Conservation (phyloP, 1,140 invertebrate species). For the Grapholita molesta region DNA sequence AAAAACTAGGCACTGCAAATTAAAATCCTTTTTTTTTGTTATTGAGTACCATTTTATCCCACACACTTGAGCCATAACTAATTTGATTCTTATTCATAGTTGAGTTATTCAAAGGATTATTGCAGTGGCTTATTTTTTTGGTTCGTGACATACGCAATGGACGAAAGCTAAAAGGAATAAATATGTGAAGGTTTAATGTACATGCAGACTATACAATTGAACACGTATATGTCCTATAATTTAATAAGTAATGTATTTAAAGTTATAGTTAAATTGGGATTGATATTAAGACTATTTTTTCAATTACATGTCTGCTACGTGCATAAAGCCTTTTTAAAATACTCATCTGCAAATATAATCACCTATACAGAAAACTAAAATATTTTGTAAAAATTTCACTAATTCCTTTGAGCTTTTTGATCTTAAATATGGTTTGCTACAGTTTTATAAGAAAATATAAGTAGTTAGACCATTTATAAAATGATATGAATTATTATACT, state of each 20-base stretch:
- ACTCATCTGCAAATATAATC: too few species aligned
- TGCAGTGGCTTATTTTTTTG: not conserved
- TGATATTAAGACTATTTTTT: not conserved
- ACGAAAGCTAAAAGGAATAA: not conserved
- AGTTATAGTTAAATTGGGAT: not conserved
- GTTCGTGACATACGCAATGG: not conserved
- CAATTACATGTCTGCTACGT: not conserved
- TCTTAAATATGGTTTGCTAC: slow-evolving; percentile 33
- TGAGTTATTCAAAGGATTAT: not conserved
- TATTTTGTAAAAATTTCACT: too few species aligned
- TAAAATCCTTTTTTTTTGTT: too few species aligned
- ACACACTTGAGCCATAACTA: too few species aligned
- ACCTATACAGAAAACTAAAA: too few species aligned
- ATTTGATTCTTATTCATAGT: too few species aligned
- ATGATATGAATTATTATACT: too few species aligned
- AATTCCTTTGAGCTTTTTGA: slow-evolving; percentile 7
- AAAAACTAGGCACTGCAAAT: not conserved
- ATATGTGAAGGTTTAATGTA: not conserved
- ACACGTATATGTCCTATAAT: not conserved
- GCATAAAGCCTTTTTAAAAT: not conserved
- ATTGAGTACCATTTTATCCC: too few species aligned
- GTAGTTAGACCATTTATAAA: too few species aligned
- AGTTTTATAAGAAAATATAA: too few species aligned
- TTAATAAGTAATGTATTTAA: too few species aligned
- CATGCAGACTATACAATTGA: not conserved